These are phyloP conservation scores for Mus spretus DNA, from an alignment of 2,797 vertebrate species.

Conservation along the genomic window DNA sequence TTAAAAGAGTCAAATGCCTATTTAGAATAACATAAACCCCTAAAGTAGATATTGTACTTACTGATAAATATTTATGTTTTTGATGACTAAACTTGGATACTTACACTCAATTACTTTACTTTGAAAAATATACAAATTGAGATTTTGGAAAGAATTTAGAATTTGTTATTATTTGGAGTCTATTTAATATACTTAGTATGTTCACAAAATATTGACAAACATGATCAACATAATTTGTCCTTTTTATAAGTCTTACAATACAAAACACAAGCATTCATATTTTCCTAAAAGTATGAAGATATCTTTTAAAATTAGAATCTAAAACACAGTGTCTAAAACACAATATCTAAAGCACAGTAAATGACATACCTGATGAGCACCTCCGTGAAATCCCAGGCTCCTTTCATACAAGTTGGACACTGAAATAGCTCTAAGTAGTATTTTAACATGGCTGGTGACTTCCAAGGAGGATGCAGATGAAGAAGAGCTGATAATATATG, in stretches of 20 bases:
- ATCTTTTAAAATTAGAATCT: slow-evolving; percentile 10
- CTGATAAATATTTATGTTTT: slow-evolving; percentile 2
- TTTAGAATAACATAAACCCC: neutral
- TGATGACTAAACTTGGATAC: slow-evolving; percentile 43
- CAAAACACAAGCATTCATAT: neutral
- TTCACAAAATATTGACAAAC: neutral
- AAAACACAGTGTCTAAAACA: neutral
- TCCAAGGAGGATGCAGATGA: slow-evolving; percentile 92
- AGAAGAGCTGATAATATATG: slow-evolving; percentile 90
- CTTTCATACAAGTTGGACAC: slow-evolving; percentile 90
- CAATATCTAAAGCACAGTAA: neutral
- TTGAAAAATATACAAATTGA: slow-evolving; percentile 45
- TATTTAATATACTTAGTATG: slow-evolving; percentile 38
- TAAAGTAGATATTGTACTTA: neutral
- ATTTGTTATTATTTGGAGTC: slow-evolving; percentile 22
- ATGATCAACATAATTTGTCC: neutral
- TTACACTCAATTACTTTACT: neutral
- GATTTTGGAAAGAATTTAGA: slow-evolving; percentile 45
- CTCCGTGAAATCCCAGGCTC: slow-evolving; percentile 89
- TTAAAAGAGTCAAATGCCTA: slow-evolving; percentile 40
- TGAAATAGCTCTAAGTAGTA: slow-evolving; percentile 93
- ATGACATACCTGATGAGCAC: slow-evolving; percentile 88
- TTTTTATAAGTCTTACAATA: slow-evolving; percentile 18
- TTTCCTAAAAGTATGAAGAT: slow-evolving; percentile 44
- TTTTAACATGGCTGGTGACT: slow-evolving; percentile 86